Evolutionary conservation across 2,797 vertebrate species (phyloP).

Genomic region (Apodemus agrarius): DNA sequence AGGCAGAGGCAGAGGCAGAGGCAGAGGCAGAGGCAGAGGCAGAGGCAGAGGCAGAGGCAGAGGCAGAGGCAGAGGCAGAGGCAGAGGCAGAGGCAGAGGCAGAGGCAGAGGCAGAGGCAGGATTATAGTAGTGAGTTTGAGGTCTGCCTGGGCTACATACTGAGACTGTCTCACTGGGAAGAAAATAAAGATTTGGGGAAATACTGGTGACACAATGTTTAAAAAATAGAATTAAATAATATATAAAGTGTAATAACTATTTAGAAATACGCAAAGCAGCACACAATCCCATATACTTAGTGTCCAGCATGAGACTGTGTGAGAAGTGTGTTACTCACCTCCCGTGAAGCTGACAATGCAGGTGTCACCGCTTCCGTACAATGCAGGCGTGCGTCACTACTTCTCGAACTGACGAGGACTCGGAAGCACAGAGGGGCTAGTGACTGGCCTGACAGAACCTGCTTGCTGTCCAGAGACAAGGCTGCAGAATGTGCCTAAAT

Average conservation of each 20-base stretch:
- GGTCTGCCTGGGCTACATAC: not conserved
- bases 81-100: too few species aligned
- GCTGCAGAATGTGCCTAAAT: not conserved
- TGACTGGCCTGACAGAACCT: not conserved
- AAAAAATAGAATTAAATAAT: not conserved
- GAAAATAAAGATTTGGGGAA: not conserved
- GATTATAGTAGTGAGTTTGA: not conserved
- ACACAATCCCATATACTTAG: not conserved
- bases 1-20: not conserved
- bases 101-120: not conserved
- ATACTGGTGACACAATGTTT: not conserved
- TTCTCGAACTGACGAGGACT: not conserved
- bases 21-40: too few species aligned
- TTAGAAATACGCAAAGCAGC: slow-evolving; percentile 3
- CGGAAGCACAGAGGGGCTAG: not conserved
- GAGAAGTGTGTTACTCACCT: slow-evolving; percentile 17
- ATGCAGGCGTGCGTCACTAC: too few species aligned
- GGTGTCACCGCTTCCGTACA: too few species aligned
- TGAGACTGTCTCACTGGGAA: not conserved
- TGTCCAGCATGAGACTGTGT: not conserved
- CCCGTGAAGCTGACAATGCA: too few species aligned
- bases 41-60: too few species aligned
- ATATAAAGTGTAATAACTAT: not conserved
- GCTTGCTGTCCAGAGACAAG: not conserved
- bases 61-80: too few species aligned